Evolutionary conservation across 2,888 invertebrate genomes (phyloP), one percentile per base, ranked within the genome.

Genomic region (Hecatera dysodea): DNA sequence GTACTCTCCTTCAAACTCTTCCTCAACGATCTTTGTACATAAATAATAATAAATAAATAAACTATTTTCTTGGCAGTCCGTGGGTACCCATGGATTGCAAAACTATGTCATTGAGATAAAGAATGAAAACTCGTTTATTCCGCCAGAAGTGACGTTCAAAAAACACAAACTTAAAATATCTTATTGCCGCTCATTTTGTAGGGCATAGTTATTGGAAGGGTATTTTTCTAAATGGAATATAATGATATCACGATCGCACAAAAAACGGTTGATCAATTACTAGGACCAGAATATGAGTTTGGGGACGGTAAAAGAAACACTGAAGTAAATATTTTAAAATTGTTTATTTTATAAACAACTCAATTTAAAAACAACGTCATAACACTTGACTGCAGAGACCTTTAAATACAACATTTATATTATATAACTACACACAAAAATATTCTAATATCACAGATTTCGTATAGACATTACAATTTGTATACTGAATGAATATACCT

Each of bases 331-430:
- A 82, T 83, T 87, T 79, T 67, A 87, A 88, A 87, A 89, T 90
- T 93, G 94, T 95, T 94, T 95, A 95, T 95, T 95, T 92, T 63
- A 94, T 95, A 95, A 95, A 95, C 95, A 95, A 92, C 81, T 89
- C 88, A 88, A 87, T 89, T 91, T 88, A 91, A 86, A 92, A 91
- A 94, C 92, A 93, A 92, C 86, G 85, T 90, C 88, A 89, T 92
- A 94, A 94, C 92, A 90, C 88, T 88, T 93, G 91, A 93, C 91
- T 92, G 77, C 75, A 86, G 80, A 89, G 81, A 86, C 84, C 84
- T 89, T 90, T 89, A 91, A 90, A 91, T 89, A 89, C 85, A 91
- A 90, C 88, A 89, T 89, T 89, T 88, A 89, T 89, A 89, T 87
- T 81, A 87, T 86, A 72, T 82, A 84, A 82, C 86, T 86, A 87